A percentile compares a stretch with the other conserved stretches of the same genome.
Conservation (phyloP, 2,888 invertebrate genomes). For the Oligia latruncula region DNA sequence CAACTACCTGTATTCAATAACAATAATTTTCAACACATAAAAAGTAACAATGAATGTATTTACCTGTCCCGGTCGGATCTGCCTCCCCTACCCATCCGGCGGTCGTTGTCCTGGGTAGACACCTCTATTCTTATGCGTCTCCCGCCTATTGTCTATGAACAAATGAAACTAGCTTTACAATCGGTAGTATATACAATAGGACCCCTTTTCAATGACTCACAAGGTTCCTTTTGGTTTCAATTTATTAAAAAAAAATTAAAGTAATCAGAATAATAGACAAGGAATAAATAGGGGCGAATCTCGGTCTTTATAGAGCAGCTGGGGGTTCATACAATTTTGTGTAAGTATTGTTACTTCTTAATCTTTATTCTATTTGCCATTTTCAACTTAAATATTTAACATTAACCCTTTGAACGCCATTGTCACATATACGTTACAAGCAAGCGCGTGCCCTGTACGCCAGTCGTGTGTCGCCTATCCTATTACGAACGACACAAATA, state of each 20-base stretch:
- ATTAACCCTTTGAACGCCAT: too few species aligned
- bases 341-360: constrained; percentile 7
- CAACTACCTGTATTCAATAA: constrained; percentile 25
- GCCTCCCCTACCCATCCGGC: constrained; percentile 91
- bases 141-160: constrained; percentile 92
- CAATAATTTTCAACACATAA: constrained; percentile 28
- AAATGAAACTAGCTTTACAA: constrained; percentile 61
- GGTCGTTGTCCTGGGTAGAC: constrained; percentile 93
- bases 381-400: neutral
- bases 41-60: constrained; percentile 43
- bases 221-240: constrained; percentile 20
- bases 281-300: neutral
- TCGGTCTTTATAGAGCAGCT: constrained; percentile 13
- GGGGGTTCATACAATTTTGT: neutral
- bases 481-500: too few species aligned
- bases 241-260: constrained; percentile 16
- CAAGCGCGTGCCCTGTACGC: too few species aligned
- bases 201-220: constrained; percentile 33
- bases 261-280: constrained; percentile 14
- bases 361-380: neutral
- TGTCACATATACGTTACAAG: too few species aligned
- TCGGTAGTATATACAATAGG: constrained; percentile 48
- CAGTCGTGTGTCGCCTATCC: too few species aligned
- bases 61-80: constrained; percentile 87
- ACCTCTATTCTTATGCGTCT: constrained; percentile 95